Evolutionary conservation across 2,888 invertebrate species (phyloP), one percentile per base, ranked within the genome.

Genomic region (Steinernema hermaphroditum): DNA sequence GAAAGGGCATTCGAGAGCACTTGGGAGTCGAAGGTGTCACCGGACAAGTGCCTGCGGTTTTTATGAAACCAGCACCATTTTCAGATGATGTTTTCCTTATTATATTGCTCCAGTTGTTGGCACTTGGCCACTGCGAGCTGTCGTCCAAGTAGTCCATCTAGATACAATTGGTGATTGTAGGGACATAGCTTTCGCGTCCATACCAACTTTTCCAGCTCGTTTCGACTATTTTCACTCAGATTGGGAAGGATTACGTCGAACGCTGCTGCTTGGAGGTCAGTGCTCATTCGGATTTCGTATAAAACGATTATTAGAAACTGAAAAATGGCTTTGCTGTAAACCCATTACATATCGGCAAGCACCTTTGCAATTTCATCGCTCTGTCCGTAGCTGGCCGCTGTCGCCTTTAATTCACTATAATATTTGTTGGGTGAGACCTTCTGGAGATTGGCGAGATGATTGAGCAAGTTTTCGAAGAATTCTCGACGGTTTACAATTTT

Each of bases 111-210:
- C 62, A 62, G 34, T 62, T 62, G 6, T 27, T 29, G 1, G 16
- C 1, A 27, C 62, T 62, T 6, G 62, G 62, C 62, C 62, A 62
- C 14, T 32, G 62, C 62, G 62, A 62, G 32, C 16, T 32, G 29
- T 62, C 62, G 62, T 62, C 62, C 62, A 62, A 32, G n/a, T 62
- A 62, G 27, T 62, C 62, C 62, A 62, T 62, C 62, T 62, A 32
- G 27, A 62, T n/a, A 32, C 32, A 16, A 16, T 2, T 32, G 8
- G 32, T 27, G n/a, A 4, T 14, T n/a, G n/a, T n/a, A n/a, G n/a
- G n/a, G n/a, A n/a, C n/a, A n/a, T n/a, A n/a, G n/a, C n/a, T n/a
- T n/a, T n/a, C n/a, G n/a, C n/a, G n/a, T n/a, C n/a, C 32, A 32
- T 62, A 62, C 62, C 32, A 62, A n/a, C 32, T 29, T n/a, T 32